Evolutionary conservation across 2,797 vertebrate genomes (phyloP), one percentile per base, ranked within the genome.

Genomic region (Atherinosoma microstoma): DNA sequence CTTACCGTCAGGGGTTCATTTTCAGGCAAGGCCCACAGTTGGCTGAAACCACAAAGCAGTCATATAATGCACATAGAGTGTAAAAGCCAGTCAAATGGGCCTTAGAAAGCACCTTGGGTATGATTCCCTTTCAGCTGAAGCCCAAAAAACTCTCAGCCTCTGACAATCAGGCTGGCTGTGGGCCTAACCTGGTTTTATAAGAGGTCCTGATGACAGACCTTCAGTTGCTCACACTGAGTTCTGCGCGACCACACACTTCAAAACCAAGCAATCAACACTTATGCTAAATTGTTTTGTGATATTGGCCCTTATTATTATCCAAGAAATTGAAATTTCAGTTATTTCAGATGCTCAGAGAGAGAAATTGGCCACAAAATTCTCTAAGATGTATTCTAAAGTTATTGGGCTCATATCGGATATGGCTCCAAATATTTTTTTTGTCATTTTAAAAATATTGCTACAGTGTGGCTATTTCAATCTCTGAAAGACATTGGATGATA

Each of bases 11-110:
- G 75, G 60, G 83, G 82, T 87, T 85, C 75, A 76, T 81, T 86
- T 89, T 83, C 53, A 86, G 74, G 79, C 36, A 80, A 78, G 75
- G 65, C 69, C 82, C 78, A 66, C 73, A 81, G 81, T 80, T 78
- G 75, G 53, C 82, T 84, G 73, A 90, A 93, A 89, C 90, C 91
- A 84, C 91, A 91, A 67, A 80, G 61, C 67, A 40, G 74, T 81
- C 84, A 78, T 91, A 91, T 89, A 93, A 91, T 78, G 83, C 86
- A 83, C 76, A 79, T 29, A 63, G 83, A 89, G 87, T 83, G 70
- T 92, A 90, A 92, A 88, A 80, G 80, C 57, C 74, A 59, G 84
- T 91, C 72, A 91, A 91, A 92, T 84, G 83, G 76, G 73, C 77
- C 87, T 70, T 88, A 64, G 82, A 90, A 87, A 79, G 88, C 87